Conservation (phyloP, 2,888 invertebrate species). For the Chironomus tentans region DNA sequence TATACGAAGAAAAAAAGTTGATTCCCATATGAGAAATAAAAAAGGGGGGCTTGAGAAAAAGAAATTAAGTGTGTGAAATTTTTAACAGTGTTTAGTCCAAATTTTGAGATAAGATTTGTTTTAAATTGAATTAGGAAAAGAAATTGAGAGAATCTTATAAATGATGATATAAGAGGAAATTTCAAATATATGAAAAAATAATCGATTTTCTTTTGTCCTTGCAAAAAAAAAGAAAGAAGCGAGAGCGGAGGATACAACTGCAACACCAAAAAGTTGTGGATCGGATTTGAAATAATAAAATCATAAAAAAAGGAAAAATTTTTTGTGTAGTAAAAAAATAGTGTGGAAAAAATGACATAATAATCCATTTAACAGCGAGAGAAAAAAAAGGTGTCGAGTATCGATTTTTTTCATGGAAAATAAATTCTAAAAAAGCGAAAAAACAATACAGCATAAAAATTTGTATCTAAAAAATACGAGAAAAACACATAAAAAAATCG, state of each 20-base stretch:
- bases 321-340: neutral
- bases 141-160: too few relatives aligned
- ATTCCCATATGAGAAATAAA: too few relatives aligned
- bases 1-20: too few relatives aligned
- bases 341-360: constrained; percentile 14
- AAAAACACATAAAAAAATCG: constrained; percentile 1
- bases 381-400: constrained; percentile 6
- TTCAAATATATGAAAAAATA: neutral
- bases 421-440: neutral
- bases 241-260: neutral
- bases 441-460: neutral
- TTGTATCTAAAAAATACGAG: neutral
- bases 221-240: neutral
- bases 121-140: too few relatives aligned
- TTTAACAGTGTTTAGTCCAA: too few relatives aligned
- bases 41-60: too few relatives aligned
- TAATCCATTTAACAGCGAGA: neutral
- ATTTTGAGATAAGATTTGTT: too few relatives aligned
- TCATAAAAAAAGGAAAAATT: too few relatives aligned
- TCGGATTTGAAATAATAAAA: too few relatives aligned
- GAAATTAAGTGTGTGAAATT: too few relatives aligned
- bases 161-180: neutral
- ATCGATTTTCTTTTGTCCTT: neutral
- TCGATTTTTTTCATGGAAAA: neutral
- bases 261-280: neutral